phyloP scores from a whole-genome alignment of 2,113 vertebrate genomes.

The Oceanodroma tethys region DNA sequence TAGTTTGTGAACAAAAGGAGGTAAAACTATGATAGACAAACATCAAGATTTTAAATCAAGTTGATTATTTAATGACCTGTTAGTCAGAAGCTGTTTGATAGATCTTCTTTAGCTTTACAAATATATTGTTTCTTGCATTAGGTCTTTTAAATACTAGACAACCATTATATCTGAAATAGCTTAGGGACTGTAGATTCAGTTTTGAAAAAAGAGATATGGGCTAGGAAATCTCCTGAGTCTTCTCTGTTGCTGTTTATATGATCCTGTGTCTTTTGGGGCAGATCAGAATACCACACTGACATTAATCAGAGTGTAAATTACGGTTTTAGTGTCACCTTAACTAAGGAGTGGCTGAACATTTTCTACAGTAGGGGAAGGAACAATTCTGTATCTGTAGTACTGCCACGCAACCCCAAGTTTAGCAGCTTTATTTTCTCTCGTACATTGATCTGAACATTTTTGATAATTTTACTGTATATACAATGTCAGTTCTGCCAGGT shows the following conservation, averaged over 20 bases:
- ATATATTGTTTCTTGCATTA: neutral
- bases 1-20: neutral
- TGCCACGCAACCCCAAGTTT: neutral
- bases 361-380: neutral
- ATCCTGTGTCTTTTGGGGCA: neutral
- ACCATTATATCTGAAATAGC: neutral
- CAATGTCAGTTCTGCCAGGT: neutral
- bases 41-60: conserved; percentile 6
- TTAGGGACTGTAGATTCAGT: neutral
- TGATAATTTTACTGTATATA: neutral
- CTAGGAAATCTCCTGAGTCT: neutral
- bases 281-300: neutral
- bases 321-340: neutral
- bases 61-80: neutral
- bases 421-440: neutral
- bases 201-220: neutral
- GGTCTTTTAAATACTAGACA: neutral
- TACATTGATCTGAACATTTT: neutral
- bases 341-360: neutral
- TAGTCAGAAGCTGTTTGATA: neutral
- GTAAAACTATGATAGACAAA: neutral
- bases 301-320: neutral
- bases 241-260: neutral
- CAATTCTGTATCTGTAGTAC: neutral
- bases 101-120: neutral